These are phyloP conservation scores for Cavia aperea DNA, from an alignment of 2,113 vertebrate genomes.

Conservation along the genomic window DNA sequence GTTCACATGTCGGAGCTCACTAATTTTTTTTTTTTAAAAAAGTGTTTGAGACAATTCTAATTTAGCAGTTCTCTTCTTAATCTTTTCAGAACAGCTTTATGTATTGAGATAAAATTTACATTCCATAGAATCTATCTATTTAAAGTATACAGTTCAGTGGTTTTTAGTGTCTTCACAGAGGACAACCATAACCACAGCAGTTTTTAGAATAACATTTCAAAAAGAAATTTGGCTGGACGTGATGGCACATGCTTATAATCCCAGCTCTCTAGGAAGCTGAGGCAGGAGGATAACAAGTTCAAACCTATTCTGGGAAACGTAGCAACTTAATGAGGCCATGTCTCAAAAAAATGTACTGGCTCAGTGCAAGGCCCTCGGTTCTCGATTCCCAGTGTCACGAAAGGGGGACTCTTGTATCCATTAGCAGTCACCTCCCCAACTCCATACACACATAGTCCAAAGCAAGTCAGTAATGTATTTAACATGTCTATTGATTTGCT, in stretches of 20 bases:
- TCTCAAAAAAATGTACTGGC: not conserved
- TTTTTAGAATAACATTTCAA: constrained; percentile 21
- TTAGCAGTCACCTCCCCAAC: not conserved
- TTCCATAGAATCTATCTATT: not conserved
- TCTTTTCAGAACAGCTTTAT: not conserved
- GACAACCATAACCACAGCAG: not conserved
- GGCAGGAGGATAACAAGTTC: not conserved
- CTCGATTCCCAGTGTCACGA: not conserved
- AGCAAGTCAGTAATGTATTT: not conserved
- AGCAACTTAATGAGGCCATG: not conserved
- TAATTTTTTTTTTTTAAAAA: not conserved
- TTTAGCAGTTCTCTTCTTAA: not conserved
- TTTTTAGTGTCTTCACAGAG: constrained; percentile 35
- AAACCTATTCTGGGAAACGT: not conserved
- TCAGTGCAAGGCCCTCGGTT: not conserved
- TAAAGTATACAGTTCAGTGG: not conserved
- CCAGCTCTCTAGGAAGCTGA: not conserved
- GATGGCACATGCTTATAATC: not conserved
- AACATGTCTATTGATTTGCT: not conserved
- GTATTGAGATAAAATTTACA: constrained; percentile 6
- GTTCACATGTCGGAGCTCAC: constrained; percentile 11
- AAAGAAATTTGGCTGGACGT: not conserved
- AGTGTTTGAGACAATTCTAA: constrained; percentile 9
- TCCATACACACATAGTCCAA: rapidly evolving
- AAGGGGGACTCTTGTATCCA: not conserved